Conservation (phyloP, 2,797 vertebrate species). For the Rallus crepitans region DNA sequence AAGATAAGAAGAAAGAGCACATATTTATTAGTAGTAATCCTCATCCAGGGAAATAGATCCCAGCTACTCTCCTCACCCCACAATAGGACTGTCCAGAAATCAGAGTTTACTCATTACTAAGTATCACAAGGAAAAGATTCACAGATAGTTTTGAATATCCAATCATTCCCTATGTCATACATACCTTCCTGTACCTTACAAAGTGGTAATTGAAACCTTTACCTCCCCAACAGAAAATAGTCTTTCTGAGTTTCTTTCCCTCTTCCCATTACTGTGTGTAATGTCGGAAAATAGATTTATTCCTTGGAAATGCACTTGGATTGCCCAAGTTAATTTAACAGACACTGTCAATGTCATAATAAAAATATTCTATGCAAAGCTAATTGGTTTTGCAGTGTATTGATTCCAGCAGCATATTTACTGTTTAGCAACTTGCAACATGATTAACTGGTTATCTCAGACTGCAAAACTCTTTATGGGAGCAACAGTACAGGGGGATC, state of each 20-base stretch:
- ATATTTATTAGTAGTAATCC: neutral
- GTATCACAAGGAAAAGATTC: neutral
- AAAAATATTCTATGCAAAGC: constrained; percentile 49
- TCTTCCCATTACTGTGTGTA: neutral
- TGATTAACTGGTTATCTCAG: neutral
- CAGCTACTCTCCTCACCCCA: neutral
- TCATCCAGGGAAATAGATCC: neutral
- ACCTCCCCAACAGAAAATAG: neutral
- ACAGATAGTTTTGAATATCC: neutral
- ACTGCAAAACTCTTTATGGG: neutral
- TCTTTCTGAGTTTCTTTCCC: neutral
- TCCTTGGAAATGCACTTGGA: neutral
- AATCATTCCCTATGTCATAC: neutral
- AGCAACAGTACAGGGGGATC: accelerated
- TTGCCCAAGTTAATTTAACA: constrained; percentile 66
- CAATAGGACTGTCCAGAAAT: neutral
- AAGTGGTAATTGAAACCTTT: neutral
- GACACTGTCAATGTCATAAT: constrained; percentile 49
- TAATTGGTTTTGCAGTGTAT: neutral
- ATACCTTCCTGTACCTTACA: neutral
- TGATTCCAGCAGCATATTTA: constrained; percentile 31
- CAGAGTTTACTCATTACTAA: neutral
- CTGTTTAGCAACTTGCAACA: neutral
- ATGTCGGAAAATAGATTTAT: constrained; percentile 10
- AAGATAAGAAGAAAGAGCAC: neutral